Conservation (phyloP, 2,797 vertebrate species). For the Prunella strophiata region DNA sequence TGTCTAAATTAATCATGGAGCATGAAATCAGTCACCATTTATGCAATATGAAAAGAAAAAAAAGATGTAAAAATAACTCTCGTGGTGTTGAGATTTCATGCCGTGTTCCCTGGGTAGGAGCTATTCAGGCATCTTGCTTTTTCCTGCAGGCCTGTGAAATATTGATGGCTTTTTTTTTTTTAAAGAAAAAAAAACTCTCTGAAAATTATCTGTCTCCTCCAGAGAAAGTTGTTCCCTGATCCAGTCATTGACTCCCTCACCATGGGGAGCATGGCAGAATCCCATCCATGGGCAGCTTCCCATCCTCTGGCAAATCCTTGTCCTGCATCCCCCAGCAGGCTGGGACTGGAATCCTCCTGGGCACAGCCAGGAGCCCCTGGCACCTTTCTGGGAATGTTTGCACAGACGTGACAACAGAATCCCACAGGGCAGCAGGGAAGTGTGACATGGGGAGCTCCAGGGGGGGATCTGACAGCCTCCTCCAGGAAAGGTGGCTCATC, state of each 20-base stretch:
- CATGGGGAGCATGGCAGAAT: fast-evolving
- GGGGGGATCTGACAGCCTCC: neutral
- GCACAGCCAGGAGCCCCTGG: neutral
- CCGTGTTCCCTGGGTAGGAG: neutral
- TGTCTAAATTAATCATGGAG: conserved; percentile 33
- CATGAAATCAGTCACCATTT: conserved; percentile 35
- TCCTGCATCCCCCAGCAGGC: neutral
- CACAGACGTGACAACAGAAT: fast-evolving
- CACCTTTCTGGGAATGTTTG: neutral
- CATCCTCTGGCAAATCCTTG: neutral
- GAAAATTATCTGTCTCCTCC: conserved; percentile 46
- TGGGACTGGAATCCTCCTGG: neutral
- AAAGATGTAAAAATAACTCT: conserved; percentile 6
- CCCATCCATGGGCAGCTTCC: neutral
- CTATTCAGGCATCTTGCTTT: conserved; percentile 19
- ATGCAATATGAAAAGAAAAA: neutral
- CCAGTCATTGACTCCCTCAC: neutral
- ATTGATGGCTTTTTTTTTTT: conserved; percentile 64
- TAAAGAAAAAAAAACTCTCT: neutral
- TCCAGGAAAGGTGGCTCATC: neutral
- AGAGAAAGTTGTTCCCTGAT: conserved; percentile 27
- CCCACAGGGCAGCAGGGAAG: neutral
- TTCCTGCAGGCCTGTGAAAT: conserved; percentile 64
- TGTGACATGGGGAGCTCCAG: fast-evolving
- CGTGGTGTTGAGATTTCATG: neutral